Conservation (phyloP, 1,140 invertebrate genomes). For the Drosophila kepulauana region DNA sequence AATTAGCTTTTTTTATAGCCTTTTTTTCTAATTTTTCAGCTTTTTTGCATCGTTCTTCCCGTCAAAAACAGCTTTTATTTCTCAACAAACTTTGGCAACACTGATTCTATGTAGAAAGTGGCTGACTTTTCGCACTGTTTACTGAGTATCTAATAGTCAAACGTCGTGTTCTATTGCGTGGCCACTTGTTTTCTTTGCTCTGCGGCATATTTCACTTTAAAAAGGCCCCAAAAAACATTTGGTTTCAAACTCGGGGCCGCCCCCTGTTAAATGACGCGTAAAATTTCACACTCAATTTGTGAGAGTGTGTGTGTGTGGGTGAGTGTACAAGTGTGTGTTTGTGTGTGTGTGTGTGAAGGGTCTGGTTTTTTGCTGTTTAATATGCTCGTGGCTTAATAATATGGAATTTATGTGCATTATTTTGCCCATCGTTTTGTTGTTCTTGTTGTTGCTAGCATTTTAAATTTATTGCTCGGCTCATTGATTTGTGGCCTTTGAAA, state of each 20-base stretch:
- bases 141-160: conserved; percentile 1
- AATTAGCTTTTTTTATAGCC: too few relatives aligned
- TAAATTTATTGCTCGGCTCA: conserved; percentile 51
- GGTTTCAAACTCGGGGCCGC: conserved; percentile 11
- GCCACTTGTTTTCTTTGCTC: conserved; percentile 15
- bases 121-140: neutral
- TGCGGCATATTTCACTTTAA: conserved; percentile 54
- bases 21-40: too few relatives aligned
- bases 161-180: neutral
- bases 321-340: conserved; percentile 5
- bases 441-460: conserved; percentile 16
- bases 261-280: conserved; percentile 74
- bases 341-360: conserved; percentile 29
- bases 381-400: conserved; percentile 68
- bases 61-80: too few relatives aligned
- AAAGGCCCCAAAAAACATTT: conserved; percentile 41
- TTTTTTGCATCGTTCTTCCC: too few relatives aligned
- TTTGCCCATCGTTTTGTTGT: neutral
- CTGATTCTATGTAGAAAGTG: too few relatives aligned
- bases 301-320: conserved; percentile 15
- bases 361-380: conserved; percentile 48
- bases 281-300: conserved; percentile 81
- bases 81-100: too few relatives aligned
- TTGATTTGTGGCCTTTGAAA: conserved; percentile 39
- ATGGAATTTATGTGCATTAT: conserved; percentile 71